Base-by-base conservation (phyloP, 2,113 vertebrate species). In the Cricetomys ansorgei region DNA sequence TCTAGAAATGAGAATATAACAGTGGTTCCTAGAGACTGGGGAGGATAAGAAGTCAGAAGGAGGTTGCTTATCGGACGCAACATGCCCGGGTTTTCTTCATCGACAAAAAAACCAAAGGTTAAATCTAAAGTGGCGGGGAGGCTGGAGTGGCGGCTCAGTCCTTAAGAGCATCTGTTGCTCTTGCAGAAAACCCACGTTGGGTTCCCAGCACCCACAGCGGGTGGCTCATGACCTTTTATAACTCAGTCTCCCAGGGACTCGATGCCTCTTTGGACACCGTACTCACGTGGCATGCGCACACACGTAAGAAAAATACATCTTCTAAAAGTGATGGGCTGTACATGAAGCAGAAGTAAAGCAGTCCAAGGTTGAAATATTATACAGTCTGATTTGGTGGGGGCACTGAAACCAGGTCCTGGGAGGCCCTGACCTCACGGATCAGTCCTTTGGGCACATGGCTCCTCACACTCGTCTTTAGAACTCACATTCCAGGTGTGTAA, bases 381-480 rank as follows among this genome's bases (percentile, higher is more conserved):
- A n/a, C n/a, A n/a, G n/a, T 2, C 59, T 86, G 37, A 69, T 43
- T 64, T 21, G 16, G 19, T 65, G 45, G 50, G 50, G 75, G 29
- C 4, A 6, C 11, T 50, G 40, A 85, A 53, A 17, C 48, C 17
- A n/a, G 10, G 80, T 75, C 27, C 16, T 10, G 15, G 21, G 7
- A 34, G 34, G 45, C 11, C 3, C 5, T 55, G 73, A 3, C 9
- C 37, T 15, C 43, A 11, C 0, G 0, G 0, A 0, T 29, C 9
- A 43, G 3, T 81, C 27, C 23, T 81, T 45, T 59, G 2, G 27
- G 40, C 21, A 11, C 57, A 37, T 27, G 55, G 8, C 12, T 59
- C 7, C 10, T 69, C 21, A 40, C 9, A 12, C 67, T 65, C 37
- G 29, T 75, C n/a, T 67, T 94, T 16, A 89, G 57, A 84, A 88